Base-by-base conservation (phyloP, 2,113 vertebrate genomes). In the Sturnira hondurensis region DNA sequence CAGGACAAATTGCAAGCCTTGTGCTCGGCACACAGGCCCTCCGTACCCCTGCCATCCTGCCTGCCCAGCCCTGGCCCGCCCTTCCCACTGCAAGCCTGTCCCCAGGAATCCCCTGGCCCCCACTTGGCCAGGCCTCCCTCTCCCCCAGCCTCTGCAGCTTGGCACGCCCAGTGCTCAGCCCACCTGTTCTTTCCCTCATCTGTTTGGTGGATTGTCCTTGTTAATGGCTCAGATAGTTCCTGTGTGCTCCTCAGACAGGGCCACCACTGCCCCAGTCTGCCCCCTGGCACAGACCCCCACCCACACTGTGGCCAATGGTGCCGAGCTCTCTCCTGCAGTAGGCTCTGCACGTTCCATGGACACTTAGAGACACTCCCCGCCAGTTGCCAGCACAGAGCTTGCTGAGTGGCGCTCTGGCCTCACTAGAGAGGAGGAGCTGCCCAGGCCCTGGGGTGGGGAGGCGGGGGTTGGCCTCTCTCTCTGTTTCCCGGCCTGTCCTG, bases 221-320 rank as follows among this genome's bases (percentile, higher is more conserved):
- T 63, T 7, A 15, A n/a, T 1, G 54, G 28, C n/a, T 77, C n/a
- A 15, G 8, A 36, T 0, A 6, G 22, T 5, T 33, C 31, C 5
- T 61, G 16, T 28, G 74, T 58, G 14, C 54, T 52, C 61, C 26
- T 43, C 19, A 1, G 5, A 26, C 0, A 1, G 52, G 17, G 36
- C 41, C 7, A 0, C 22, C 74, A 4, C 41, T 68, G 61, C 1
- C 13, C 20, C 9, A 19, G 7, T 1, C 7, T 24, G 2, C 7
- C 14, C 41, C 38, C 19, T 52, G 45, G n/a, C 45, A 70, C 24
- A 84, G 61, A 47, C 7, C 16, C 50, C 28, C 50, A 7, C 13
- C 17, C n/a, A 1, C 0, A 1, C 9, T 45, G 31, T 0, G 12
- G n/a, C 15, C 38, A 8, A 0, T 0, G 1, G 2, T 5, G 15